Conservation (phyloP, 2,888 invertebrate genomes). For the Drosophila trichaetosa region DNA sequence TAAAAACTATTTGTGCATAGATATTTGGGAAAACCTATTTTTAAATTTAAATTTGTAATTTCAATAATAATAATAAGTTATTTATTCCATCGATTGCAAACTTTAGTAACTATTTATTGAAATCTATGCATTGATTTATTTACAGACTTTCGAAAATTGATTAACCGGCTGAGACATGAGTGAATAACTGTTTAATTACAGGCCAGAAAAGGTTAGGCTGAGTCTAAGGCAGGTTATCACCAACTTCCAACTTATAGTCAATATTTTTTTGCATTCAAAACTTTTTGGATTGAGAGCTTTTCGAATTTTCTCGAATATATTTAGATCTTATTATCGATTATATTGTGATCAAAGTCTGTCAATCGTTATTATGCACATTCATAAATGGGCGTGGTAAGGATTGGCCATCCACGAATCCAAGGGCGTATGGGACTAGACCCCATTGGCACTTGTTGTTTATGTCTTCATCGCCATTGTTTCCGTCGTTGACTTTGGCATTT, state of each 20-base stretch:
- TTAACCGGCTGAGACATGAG: neutral
- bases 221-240: neutral
- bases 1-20: too few species aligned
- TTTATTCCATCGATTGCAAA: neutral
- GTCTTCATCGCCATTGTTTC: constrained; percentile 28
- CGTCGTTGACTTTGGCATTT: constrained; percentile 77
- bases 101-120: neutral
- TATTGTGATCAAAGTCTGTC: neutral
- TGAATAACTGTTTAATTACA: neutral
- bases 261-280: too few species aligned
- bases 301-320: neutral
- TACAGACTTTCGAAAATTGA: neutral
- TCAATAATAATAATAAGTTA: neutral
- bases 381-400: neutral
- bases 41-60: neutral
- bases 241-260: neutral
- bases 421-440: constrained; percentile 1
- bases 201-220: neutral
- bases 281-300: too few species aligned
- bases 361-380: neutral
- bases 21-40: neutral
- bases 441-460: constrained; percentile 13
- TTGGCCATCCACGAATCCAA: neutral
- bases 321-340: neutral
- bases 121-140: neutral